Base-by-base conservation (phyloP, 2,888 invertebrate genomes). In the Macrophya annulata region DNA sequence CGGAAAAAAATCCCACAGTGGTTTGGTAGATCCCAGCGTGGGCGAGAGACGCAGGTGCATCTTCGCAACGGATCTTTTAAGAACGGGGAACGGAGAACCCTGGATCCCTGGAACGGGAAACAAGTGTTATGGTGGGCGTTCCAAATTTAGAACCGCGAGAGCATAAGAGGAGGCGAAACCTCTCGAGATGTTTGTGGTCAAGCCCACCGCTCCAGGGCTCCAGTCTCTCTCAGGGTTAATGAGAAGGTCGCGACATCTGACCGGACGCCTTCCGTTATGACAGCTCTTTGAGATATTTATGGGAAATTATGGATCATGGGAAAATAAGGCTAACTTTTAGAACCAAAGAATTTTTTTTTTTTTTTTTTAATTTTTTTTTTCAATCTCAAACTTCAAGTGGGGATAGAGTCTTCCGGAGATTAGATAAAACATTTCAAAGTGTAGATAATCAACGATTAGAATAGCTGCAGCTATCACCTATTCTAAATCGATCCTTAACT, bases 241-340 rank as follows among this genome's bases (percentile, higher is more conserved):
- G 90, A 91, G 90, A 88, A 92, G 92, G 92, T 92, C 91, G 87
- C 87, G 90, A 90, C 91, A 91, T 91, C 88, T 91, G 91, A 92
- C 90, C 90, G 89, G 89, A 89, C 90, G 89, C 90, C 90, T 90
- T 91, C 90, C 90, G 90, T 90, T 91, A 91, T 91, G 92, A 91
- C 92, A 91, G 91, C 89, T 89, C 90, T 84, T 86, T 85, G 84
- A 85, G 88, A 90, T 90, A 90, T 90, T 91, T 91, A 90, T 92
- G 90, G 90, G 90, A 92, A 92, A 90, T 89, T 88, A 87, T 88
- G 89, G 88, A 90, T 89, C 90, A 90, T 91, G 92, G 88, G 91
- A 92, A 91, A 90, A 68, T 25, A 37, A 68, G 62, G 31, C 12
- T 37, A 31, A 68, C 37, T 37, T 68, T 15, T 2, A 12, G 37